Evolutionary conservation across 2,113 vertebrate genomes (phyloP), one percentile per base, ranked within the genome.

Genomic region (Callospermophilus lateralis): DNA sequence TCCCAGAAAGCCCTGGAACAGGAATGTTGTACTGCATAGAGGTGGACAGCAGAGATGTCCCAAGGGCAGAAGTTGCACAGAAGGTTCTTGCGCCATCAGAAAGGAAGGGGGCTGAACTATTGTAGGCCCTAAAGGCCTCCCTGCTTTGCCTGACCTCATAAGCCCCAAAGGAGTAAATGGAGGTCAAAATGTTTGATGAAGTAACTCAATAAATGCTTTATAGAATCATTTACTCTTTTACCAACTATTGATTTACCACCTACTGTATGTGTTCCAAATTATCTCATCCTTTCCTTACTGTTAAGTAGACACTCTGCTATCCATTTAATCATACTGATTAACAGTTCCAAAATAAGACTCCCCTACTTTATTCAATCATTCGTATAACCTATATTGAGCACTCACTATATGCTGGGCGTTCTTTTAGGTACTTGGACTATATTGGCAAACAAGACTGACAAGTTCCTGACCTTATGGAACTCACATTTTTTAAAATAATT

Each of bases 231-330:
- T 55, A 42, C 67, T 93, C 58, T 93, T 68, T 86, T 63, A 92
- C 65, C 68, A 93, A 73, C 73, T 53, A 93, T 37, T 86, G 86
- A 76, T 81, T 96, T 97, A 90, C 67, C 45, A 95, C n/a, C 93
- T 92, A 77, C 34, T 85, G 1, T 58, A 37, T 90, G 45, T 79
- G 58, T 12, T 90, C 72, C 76, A 96, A 72, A 48, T 48, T 91
- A 58, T 90, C 68, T 93, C 55, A 34, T 84, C 45, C 32, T 72
- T n/a, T 30, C 53, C 42, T 45, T 11, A 15, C 70, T 48, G 24
- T 89, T 78, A 84, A 42, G 24, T 74, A 51, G 79, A 80, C 32
- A 80, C 55, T 55, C 53, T 58, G 55, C 55, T 58, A 58, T 67
- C 30, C 51, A 84, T 90, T 92, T 94, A 93, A 90, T 63, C n/a